Evolutionary conservation across 2,888 invertebrate species (phyloP), one percentile per base, ranked within the genome.

Genomic region (Erynnis tages): DNA sequence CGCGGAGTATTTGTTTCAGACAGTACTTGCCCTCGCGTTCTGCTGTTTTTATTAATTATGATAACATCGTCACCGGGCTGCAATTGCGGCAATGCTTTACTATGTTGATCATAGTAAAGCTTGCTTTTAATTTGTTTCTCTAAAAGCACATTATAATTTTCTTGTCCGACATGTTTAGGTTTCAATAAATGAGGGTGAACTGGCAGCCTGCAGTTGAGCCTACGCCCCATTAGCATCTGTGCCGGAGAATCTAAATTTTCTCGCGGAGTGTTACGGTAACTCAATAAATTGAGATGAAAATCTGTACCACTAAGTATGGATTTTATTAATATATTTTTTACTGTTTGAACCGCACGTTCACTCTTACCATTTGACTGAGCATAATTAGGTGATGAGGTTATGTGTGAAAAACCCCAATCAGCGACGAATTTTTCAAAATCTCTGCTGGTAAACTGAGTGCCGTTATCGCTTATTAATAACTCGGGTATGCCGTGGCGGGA

Each of bases 301-400:
- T 62, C 60, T 10, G 34, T 30, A 4, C 46, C 45, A 5, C 45
- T 48, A 1, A 48, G 29, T 8, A 54, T 17, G 4, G 50, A 56
- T 55, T 62, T 61, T 17, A 30, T 56, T n/a, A n/a, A n/a, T n/a
- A n/a, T n/a, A n/a, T n/a, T n/a, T n/a, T n/a, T n/a, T n/a, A n/a
- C n/a, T n/a, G 59, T 63, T 10, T 56, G 56, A 4, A 65, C 60
- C 0, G 58, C 48, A 6, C 59, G 27, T 27, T 65, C 61, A 5
- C 53, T 55, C 5, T 54, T 53, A 0, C 63, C 62, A n/a, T 63
- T 64, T 1, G 27, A 27, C 8, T 27, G 27, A 7, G 59, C 44
- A 38, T 61, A 59, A 3, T 52, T 13, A 0, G 61, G 59, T 0
- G 59, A 61, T 0, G 61, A 60, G 1, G 59, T 63, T 0, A 57